Conservation (phyloP, 2,797 vertebrate species). For the Ctenosaura bakeri region DNA sequence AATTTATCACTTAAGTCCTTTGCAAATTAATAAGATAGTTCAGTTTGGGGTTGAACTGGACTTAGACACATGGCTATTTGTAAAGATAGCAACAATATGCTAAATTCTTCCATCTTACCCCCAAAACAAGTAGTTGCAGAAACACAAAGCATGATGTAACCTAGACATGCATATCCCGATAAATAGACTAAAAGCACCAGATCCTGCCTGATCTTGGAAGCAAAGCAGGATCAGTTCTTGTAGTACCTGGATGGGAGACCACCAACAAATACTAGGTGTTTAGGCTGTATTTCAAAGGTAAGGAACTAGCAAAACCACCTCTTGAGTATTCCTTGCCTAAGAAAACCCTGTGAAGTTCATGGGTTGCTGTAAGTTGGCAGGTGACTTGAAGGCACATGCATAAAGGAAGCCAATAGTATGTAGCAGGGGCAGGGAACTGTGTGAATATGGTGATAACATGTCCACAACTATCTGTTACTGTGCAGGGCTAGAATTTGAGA, state of each 20-base stretch:
- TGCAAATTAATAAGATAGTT: not conserved
- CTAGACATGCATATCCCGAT: not conserved
- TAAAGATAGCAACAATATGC: not conserved
- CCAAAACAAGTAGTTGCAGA: not conserved
- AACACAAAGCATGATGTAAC: not conserved
- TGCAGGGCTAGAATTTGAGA: not conserved
- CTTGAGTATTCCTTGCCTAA: too few species aligned
- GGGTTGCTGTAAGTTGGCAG: too few species aligned
- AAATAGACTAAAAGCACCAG: too few species aligned
- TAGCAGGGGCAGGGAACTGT: not conserved
- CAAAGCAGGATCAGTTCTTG: too few species aligned
- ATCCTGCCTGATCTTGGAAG: too few species aligned
- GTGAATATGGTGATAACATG: not conserved
- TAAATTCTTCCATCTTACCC: not conserved
- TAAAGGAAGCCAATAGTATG: too few species aligned
- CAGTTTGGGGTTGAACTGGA: not conserved
- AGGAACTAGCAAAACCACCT: too few species aligned
- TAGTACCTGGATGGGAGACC: too few species aligned
- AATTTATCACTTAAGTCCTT: not conserved
- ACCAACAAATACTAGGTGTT: too few species aligned
- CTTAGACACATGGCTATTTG: not conserved
- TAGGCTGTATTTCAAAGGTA: too few species aligned
- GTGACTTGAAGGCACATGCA: too few species aligned
- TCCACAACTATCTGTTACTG: not conserved
- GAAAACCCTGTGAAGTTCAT: too few species aligned